These are phyloP conservation scores for Eurypyga helias DNA, from an alignment of 2,113 vertebrate species.

Conservation along the genomic window DNA sequence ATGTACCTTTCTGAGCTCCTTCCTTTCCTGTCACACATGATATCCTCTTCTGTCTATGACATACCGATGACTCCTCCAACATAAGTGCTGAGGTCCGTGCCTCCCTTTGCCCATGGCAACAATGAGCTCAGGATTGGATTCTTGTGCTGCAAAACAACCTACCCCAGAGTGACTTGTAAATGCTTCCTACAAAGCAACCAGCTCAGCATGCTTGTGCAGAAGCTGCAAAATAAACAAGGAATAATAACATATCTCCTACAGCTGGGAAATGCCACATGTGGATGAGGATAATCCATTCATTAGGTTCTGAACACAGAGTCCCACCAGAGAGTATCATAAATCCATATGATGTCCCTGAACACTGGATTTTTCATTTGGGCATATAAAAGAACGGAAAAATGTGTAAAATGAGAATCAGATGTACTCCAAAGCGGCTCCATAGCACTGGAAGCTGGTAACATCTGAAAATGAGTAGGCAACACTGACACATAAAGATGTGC, in stretches of 20 bases:
- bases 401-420: constrained; percentile 64
- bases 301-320: not conserved
- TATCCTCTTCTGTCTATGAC: not conserved
- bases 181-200: not conserved
- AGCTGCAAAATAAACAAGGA: constrained; percentile 23
- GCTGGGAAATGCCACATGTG: constrained; percentile 4
- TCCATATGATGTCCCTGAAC: not conserved
- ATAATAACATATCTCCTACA: not conserved
- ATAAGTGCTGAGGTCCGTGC: not conserved
- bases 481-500: constrained; percentile 62
- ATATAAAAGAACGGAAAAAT: constrained; percentile 20
- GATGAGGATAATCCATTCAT: constrained; percentile 25
- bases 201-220: not conserved
- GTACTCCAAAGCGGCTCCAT: not conserved
- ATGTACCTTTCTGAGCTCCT: not conserved
- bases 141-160: not conserved
- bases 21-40: not conserved
- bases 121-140: not conserved
- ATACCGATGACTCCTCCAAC: not conserved
- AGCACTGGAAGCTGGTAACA: constrained; percentile 31
- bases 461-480: constrained; percentile 53
- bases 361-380: constrained; percentile 11
- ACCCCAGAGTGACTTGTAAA: not conserved
- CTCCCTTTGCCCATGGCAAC: not conserved
- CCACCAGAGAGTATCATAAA: constrained; percentile 1